Evolutionary conservation across 2,113 vertebrate genomes (phyloP).

Genomic region (Malaclemys terrapin): DNA sequence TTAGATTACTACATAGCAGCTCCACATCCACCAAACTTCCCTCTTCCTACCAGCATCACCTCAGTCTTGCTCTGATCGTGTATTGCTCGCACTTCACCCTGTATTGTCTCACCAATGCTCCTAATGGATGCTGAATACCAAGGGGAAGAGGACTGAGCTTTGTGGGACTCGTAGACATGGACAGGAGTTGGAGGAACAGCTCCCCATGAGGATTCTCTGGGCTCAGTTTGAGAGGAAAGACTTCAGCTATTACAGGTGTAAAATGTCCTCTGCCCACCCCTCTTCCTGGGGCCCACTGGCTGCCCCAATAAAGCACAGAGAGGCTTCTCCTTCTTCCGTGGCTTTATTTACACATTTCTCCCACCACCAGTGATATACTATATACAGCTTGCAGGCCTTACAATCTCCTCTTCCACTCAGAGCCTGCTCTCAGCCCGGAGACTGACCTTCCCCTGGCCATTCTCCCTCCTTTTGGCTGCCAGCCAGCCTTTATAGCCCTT

Average conservation of each 20-base stretch:
- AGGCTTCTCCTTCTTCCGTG: too few relatives aligned
- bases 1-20: neutral
- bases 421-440: too few relatives aligned
- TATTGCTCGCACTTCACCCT: neutral
- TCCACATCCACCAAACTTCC: rapidly evolving
- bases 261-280: too few relatives aligned
- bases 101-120: neutral
- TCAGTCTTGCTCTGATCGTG: rapidly evolving
- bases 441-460: too few relatives aligned
- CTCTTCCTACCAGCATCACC: neutral
- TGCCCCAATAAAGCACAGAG: too few relatives aligned
- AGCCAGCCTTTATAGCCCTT: too few relatives aligned
- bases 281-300: too few relatives aligned
- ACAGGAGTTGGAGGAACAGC: rapidly evolving
- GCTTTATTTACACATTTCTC: too few relatives aligned
- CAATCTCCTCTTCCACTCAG: too few relatives aligned
- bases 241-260: neutral
- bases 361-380: too few relatives aligned
- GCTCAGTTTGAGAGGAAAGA: neutral
- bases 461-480: too few relatives aligned
- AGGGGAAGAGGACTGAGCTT: rapidly evolving
- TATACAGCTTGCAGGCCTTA: too few relatives aligned
- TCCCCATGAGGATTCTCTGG: neutral
- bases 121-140: neutral
- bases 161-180: neutral